phyloP scores from a whole-genome alignment of 1,140 invertebrate species.

The Trichomalopsis sarcophagae region DNA sequence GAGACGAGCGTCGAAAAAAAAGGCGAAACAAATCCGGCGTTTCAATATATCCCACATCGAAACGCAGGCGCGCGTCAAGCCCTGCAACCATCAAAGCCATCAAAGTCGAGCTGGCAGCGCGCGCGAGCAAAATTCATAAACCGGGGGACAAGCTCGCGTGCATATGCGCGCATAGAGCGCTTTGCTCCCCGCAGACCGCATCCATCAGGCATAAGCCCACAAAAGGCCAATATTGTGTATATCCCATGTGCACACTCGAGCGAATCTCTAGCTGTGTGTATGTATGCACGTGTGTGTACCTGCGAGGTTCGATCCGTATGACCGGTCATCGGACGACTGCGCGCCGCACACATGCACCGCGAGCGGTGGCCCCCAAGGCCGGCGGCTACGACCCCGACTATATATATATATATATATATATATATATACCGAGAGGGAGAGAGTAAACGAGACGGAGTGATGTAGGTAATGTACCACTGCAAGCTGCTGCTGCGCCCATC shows the following conservation, averaged over 20 bases:
- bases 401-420: not conserved
- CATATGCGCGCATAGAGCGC: no score
- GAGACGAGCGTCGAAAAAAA: no score
- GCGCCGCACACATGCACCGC: not conserved
- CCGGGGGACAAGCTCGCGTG: not conserved
- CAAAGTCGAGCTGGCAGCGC: not conserved
- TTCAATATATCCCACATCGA: no score
- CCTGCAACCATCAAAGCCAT: not conserved
- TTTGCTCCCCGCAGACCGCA: not conserved
- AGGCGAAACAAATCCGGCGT: no score
- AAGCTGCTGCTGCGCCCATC: conserved; percentile 10
- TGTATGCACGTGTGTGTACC: not conserved
- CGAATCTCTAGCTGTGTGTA: not conserved
- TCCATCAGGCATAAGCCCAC: not conserved
- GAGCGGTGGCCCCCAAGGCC: not conserved
- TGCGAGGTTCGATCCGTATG: not conserved
- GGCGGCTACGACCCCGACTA: conserved; percentile 13
- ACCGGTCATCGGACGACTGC: conserved; percentile 9
- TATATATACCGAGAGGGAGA: no score
- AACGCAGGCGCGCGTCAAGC: not conserved
- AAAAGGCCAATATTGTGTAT: not conserved
- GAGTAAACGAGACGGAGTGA: not conserved
- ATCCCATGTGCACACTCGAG: not conserved
- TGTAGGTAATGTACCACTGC: conserved; percentile 9
- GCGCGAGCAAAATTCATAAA: not conserved